Evolutionary conservation across 2,113 vertebrate genomes (phyloP).

Genomic region (Phylloscopus trochilus): DNA sequence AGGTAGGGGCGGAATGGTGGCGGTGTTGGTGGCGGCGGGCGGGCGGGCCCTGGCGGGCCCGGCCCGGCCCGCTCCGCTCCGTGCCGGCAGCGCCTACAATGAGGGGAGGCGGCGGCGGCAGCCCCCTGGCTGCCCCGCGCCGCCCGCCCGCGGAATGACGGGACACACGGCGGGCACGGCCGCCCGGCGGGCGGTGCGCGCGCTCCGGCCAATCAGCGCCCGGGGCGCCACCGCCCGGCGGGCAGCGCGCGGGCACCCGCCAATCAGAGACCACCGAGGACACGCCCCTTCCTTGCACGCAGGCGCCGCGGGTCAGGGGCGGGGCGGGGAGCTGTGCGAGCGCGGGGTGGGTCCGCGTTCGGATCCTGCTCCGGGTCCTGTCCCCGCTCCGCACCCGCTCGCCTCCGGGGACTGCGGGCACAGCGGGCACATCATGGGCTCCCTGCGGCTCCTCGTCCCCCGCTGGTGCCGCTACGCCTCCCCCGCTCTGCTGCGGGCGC

Average conservation of each 20-base stretch:
- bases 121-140: not conserved
- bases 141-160: too few relatives aligned
- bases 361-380: accelerated
- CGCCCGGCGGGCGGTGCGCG: not conserved
- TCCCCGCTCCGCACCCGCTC: too few relatives aligned
- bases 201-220: not conserved
- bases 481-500: not conserved
- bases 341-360: accelerated
- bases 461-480: not conserved
- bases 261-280: accelerated
- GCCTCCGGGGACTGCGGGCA: accelerated
- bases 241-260: not conserved
- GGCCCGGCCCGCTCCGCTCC: not conserved
- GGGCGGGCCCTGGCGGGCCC: not conserved
- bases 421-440: not conserved
- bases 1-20: not conserved
- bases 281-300: not conserved
- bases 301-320: not conserved
- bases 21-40: not conserved
- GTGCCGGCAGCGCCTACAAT: not conserved
- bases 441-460: not conserved
- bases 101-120: not conserved
- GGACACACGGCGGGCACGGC: too few relatives aligned
- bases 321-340: accelerated
- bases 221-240: not conserved